Evolutionary conservation across 2,113 vertebrate genomes (phyloP), one percentile per base, ranked within the genome.

Genomic region (Arizona elegans): DNA sequence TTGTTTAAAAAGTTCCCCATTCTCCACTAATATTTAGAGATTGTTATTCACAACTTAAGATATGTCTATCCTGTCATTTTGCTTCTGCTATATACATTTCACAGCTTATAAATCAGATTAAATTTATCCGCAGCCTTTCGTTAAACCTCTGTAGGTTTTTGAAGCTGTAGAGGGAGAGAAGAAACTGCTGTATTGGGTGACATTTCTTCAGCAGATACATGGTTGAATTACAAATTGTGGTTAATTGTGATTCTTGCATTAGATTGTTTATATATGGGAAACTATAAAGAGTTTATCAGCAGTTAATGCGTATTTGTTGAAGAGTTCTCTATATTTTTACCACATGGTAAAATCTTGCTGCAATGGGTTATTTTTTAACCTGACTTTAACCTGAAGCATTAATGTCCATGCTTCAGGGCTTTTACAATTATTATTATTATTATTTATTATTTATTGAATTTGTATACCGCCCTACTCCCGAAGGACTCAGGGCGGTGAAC

Each of bases 101-200:
- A 88, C 85, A 56, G 52, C 15, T 91, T 88, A 91, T 88, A 26
- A 75, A 91, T 88, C 21, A 47, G 33, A 55, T 90, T 24, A 26
- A 92, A 70, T 19, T 92, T 89, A 91, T 55, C 5, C 59, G 92
- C 0, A 0, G 1, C 15, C 90, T 65, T 50, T 93, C 47, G 54
- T 17, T 91, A 94, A 26, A 29, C 87, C 86, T 17, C 93, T 56
- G 90, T 24, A 91, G 92, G 70, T 38, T 86, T 86, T 91, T 91
- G 43, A 91, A 86, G 29, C 33, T 81, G 75, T 21, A 43, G 75
- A 21, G 17, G 33, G 26, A 19, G 53, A 88, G 53, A 21, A 33
- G n/a, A 33, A 91, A 86, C 9, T 91, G 38, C 23, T 92, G 55
- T 7, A 53, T 87, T n/a, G 21, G 55, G 9, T 58, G 59, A 50